A percentile compares a stretch with the other conserved stretches of the same genome.
These are phyloP conservation scores for Malurus cyaneus DNA, from an alignment of 2,113 vertebrate species.

Conservation along the genomic window DNA sequence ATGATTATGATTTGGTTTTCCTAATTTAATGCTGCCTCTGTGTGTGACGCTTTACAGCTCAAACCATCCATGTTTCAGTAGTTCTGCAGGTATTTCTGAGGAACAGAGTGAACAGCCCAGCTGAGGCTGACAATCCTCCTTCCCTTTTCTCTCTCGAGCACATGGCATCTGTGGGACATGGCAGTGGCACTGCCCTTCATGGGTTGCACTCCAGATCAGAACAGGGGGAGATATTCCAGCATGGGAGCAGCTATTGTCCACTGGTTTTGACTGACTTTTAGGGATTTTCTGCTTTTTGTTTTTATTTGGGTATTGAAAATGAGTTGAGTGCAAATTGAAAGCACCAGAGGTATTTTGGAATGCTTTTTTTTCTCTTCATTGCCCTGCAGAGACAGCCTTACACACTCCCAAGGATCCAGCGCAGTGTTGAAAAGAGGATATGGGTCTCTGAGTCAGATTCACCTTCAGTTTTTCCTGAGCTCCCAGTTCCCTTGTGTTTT, in stretches of 20 bases:
- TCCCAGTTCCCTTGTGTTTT: neutral
- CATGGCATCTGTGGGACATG: accelerated
- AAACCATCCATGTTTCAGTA: neutral
- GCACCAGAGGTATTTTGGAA: neutral
- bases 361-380: neutral
- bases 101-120: neutral
- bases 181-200: accelerated
- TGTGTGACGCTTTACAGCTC: neutral
- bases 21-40: neutral
- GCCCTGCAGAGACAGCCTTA: neutral
- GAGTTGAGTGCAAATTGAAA: neutral
- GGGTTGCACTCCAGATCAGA: neutral
- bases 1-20: accelerated
- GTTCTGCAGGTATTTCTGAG: neutral
- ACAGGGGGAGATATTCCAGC: neutral
- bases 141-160: accelerated
- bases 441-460: neutral
- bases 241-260: accelerated
- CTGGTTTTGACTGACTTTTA: neutral
- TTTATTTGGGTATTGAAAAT: neutral
- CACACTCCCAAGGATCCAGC: neutral
- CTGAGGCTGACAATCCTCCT: accelerated
- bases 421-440: neutral
- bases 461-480: neutral
- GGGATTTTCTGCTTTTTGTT: neutral